These are phyloP conservation scores for Tridacna gigas DNA, from an alignment of 2,888 invertebrate genomes.

Conservation along the genomic window DNA sequence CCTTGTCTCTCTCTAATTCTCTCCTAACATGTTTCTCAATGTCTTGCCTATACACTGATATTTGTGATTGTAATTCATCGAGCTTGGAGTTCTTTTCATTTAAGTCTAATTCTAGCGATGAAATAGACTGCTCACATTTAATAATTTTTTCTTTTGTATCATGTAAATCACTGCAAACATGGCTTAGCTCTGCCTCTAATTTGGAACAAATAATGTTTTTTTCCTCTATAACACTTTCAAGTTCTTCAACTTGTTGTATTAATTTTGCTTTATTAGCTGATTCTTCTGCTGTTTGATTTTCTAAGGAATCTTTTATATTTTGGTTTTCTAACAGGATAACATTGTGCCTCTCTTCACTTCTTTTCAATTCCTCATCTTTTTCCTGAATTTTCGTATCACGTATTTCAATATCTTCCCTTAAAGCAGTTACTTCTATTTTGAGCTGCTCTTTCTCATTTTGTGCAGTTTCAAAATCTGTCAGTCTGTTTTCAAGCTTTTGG, in stretches of 20 bases:
- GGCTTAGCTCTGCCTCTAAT: conserved; percentile 19
- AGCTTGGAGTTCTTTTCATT: conserved; percentile 7
- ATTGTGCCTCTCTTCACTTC: neutral
- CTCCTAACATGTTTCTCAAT: conserved; percentile 1
- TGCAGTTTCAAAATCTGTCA: neutral
- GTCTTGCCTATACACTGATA: conserved; percentile 10
- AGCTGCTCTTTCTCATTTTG: conserved; percentile 31
- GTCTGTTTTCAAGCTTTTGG: neutral
- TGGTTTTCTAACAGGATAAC: neutral
- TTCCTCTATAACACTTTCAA: conserved; percentile 35
- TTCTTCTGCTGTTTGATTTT: conserved; percentile 51
- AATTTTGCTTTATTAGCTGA: conserved; percentile 47
- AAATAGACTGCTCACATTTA: neutral
- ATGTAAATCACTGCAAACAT: conserved; percentile 21
- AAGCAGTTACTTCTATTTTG: neutral
- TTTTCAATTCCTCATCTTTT: conserved; percentile 1
- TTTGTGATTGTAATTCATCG: conserved; percentile 17
- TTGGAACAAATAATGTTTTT: conserved; percentile 15
- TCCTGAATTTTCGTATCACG: neutral
- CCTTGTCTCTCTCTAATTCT: neutral
- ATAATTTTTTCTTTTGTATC: conserved; percentile 7
- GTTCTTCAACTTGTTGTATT: conserved; percentile 36
- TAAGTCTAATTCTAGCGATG: neutral
- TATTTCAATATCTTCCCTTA: conserved; percentile 13
- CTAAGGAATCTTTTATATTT: conserved; percentile 45